Evolutionary conservation across 2,113 vertebrate species (phyloP), one percentile per base, ranked within the genome.

Genomic region (Callorhinus ursinus): DNA sequence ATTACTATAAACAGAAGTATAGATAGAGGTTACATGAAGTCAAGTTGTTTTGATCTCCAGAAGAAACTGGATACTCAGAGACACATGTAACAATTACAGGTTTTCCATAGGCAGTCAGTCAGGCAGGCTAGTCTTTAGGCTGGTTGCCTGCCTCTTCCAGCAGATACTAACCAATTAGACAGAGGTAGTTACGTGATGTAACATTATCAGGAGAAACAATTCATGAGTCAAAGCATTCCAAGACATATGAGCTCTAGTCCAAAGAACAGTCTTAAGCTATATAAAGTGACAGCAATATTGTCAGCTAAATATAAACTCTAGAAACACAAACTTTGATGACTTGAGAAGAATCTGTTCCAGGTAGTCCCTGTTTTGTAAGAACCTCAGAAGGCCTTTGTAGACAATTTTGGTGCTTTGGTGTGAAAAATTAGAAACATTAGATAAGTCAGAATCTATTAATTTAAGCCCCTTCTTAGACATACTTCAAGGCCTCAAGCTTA

Each of bases 201-300:
- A 99, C 99, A 99, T 99, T 99, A 99, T 99, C 99, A 99, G 99
- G 86, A 99, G 99, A 99, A 99, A 99, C 99, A 99, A 99, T 99
- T 99, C 99, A 99, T 99, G 99, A 99, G 99, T 99, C 99, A 99
- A 99, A 99, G 99, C 99, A 99, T 99, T 99, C 99, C 99, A 97
- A 98, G 99, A 98, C 98, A 99, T 98, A 99, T 99, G 99, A 99
- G 99, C 99, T 98, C 94, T 97, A 98, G 98, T 99, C 98, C 98
- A 98, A 99, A 99, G 99, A 99, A 99, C 99, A 99, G 98, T 98
- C 99, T 99, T 99, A 99, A 99, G 99, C 98, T 98, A 99, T 99
- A 99, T 99, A 99, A 99, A 99, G 99, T 97, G 98, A 98, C 98
- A 99, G 99, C 99, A 99, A 99, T 99, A 99, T 99, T 99, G 99